Evolutionary conservation across 2,113 vertebrate genomes (phyloP).

Genomic region (Eidolon helvum): DNA sequence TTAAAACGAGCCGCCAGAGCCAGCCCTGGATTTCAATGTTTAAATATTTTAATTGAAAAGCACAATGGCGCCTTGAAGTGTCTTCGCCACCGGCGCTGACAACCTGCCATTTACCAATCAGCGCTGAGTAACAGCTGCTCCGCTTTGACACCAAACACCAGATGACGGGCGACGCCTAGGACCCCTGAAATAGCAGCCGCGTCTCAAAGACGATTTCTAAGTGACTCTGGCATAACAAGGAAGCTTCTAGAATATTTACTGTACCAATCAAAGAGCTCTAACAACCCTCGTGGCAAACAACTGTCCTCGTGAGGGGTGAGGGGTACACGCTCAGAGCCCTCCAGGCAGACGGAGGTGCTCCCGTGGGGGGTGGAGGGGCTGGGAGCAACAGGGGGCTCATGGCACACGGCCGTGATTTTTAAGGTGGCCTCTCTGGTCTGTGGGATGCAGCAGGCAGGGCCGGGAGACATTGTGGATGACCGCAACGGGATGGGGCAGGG

Average conservation of each 20-base stretch:
- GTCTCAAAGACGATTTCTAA: constrained; percentile 13
- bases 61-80: constrained; percentile 83
- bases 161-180: constrained; percentile 47
- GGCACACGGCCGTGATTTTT: too few species aligned
- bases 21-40: constrained; percentile 84
- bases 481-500: rapidly evolving
- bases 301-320: rapidly evolving
- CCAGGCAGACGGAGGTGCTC: rapidly evolving
- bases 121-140: constrained; percentile 52
- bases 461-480: rapidly evolving
- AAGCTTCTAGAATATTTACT: not conserved
- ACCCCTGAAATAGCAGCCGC: constrained; percentile 60
- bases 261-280: not conserved
- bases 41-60: constrained; percentile 86
- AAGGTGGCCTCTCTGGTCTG: not conserved
- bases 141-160: constrained; percentile 75
- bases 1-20: constrained; percentile 81
- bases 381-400: too few species aligned
- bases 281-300: rapidly evolving
- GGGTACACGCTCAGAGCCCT: rapidly evolving
- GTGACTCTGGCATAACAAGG: not conserved
- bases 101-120: constrained; percentile 80
- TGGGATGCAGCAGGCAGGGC: rapidly evolving
- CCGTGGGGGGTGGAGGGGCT: rapidly evolving
- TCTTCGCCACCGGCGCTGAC: constrained; percentile 76